Percentiles rank a stretch among this genome's conserved stretches.
Conservation (phyloP, 2,888 invertebrate species). For the Ophion ellenae region DNA sequence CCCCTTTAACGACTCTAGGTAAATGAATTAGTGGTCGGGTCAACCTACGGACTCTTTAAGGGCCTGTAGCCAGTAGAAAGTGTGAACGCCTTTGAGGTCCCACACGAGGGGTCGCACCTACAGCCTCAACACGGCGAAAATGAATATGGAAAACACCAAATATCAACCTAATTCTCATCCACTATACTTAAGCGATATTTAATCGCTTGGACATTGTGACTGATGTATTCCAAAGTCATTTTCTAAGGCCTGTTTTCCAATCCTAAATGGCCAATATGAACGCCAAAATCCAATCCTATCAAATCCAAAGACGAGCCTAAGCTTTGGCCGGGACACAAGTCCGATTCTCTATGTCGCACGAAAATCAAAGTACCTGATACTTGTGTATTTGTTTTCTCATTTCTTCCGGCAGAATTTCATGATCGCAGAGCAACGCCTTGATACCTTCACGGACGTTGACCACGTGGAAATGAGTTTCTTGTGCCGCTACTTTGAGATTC, state of each 20-base stretch:
- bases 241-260: neutral
- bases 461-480: conserved; percentile 73
- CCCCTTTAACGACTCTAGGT: too few species aligned
- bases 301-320: neutral
- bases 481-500: conserved; percentile 76
- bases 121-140: too few species aligned
- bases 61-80: too few species aligned
- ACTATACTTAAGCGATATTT: too few species aligned
- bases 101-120: too few species aligned
- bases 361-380: conserved; percentile 74
- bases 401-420: conserved; percentile 86
- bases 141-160: too few species aligned
- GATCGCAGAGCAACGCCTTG: conserved; percentile 87
- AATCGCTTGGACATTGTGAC: too few species aligned
- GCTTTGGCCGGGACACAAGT: neutral
- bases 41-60: too few species aligned
- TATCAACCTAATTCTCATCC: too few species aligned
- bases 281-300: neutral
- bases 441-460: conserved; percentile 80
- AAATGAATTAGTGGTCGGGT: too few species aligned
- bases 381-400: conserved; percentile 85
- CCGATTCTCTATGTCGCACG: neutral
- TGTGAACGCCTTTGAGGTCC: too few species aligned
- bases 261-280: neutral
- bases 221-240: neutral